Percentiles rank a stretch among this genome's conserved stretches.
These are phyloP conservation scores for Lutraria rhynchaena DNA, from an alignment of 1,140 invertebrate species.

Conservation along the genomic window DNA sequence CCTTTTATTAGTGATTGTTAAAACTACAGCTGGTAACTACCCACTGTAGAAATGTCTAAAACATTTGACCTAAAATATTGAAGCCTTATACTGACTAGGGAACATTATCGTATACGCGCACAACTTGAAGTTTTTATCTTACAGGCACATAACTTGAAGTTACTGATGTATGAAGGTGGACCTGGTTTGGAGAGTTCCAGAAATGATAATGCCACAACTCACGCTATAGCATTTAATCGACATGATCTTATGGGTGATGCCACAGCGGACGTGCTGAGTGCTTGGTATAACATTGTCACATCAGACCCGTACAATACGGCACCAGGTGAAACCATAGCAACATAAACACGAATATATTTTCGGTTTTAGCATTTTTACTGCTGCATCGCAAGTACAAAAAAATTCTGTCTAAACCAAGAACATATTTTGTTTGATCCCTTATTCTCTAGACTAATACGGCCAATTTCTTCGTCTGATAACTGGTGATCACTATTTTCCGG, in stretches of 20 bases:
- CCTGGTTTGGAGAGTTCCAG: conserved; percentile 61
- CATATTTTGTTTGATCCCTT: not conserved
- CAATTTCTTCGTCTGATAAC: no score
- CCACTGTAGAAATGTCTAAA: no score
- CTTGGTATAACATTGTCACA: conserved; percentile 58
- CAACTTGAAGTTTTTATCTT: no score
- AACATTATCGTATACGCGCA: no score
- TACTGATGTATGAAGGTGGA: conserved; percentile 72
- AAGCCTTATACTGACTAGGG: no score
- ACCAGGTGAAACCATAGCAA: conserved; percentile 40
- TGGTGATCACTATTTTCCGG: no score
- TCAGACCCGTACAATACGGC: conserved; percentile 43
- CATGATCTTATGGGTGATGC: conserved; percentile 60
- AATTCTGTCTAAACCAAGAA: not conserved
- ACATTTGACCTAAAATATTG: no score
- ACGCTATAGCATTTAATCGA: conserved; percentile 68
- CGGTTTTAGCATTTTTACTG: no score
- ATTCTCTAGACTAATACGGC: no score
- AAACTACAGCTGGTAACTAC: no score
- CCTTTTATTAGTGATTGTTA: no score
- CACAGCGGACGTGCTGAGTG: conserved; percentile 58
- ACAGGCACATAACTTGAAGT: conserved; percentile 62
- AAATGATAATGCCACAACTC: conserved; percentile 62
- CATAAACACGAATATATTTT: not conserved
- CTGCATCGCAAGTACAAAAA: not conserved